These are phyloP conservation scores for Indri indri DNA, from an alignment of 2,113 vertebrate species.

Conservation along the genomic window DNA sequence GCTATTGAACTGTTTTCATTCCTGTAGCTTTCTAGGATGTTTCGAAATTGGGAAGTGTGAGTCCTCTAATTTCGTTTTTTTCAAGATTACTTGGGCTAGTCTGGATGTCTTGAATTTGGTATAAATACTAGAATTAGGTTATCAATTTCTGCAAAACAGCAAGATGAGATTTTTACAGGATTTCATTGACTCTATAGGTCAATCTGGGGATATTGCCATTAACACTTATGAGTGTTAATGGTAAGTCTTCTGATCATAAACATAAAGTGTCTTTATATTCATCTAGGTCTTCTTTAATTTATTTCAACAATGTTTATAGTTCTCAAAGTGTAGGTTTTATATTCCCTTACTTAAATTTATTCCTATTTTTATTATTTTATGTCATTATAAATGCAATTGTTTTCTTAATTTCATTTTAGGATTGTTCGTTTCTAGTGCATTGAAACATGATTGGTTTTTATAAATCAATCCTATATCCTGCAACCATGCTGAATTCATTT, in stretches of 20 bases:
- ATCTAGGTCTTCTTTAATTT: background rate
- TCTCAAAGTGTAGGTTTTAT: background rate
- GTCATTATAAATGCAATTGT: background rate
- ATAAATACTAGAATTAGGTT: background rate
- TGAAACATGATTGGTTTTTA: background rate
- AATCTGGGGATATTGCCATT: background rate
- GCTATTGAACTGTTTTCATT: background rate
- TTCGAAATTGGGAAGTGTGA: background rate
- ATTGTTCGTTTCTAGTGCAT: background rate
- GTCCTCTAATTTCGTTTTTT: background rate
- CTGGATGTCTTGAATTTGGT: background rate
- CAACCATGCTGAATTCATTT: background rate
- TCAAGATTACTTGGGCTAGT: background rate
- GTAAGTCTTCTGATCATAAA: background rate
- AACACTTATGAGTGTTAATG: background rate
- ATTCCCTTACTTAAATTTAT: background rate
- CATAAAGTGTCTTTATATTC: background rate
- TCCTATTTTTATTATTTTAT: background rate
- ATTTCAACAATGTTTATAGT: background rate
- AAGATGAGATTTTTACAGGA: background rate
- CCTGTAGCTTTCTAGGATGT: background rate
- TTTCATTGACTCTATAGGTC: background rate
- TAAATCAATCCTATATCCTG: background rate
- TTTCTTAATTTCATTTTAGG: background rate
- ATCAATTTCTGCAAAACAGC: background rate